Conservation (phyloP, 2,888 invertebrate species). For the Onthophagus sagittarius region DNA sequence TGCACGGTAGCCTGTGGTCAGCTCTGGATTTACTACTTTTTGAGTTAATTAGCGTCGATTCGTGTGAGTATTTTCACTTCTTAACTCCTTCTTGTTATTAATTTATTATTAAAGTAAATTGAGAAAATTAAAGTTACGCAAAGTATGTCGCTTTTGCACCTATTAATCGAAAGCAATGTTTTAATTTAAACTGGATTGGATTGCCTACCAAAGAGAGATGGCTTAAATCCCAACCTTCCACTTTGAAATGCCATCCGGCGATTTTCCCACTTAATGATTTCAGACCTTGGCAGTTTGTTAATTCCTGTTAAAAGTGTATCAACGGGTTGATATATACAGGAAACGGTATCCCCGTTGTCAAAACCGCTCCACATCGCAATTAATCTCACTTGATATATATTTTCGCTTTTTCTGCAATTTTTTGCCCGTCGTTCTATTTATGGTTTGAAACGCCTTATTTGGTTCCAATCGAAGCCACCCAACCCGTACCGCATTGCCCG, state of each 20-base stretch:
- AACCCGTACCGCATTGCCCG: neutral
- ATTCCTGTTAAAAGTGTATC: neutral
- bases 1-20: neutral
- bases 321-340: neutral
- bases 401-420: neutral
- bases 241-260: neutral
- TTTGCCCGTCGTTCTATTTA: neutral
- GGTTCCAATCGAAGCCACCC: neutral
- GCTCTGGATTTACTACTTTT: neutral
- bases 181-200: neutral
- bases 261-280: neutral
- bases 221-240: neutral
- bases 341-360: neutral
- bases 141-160: neutral
- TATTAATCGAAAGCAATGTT: neutral
- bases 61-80: neutral
- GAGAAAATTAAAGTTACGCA: neutral
- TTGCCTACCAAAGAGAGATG: neutral
- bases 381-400: neutral
- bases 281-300: neutral
- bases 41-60: neutral
- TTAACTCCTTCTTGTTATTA: neutral
- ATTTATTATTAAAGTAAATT: neutral
- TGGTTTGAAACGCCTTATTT: neutral
- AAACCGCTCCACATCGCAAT: neutral